Evolutionary conservation across 2,113 vertebrate species (phyloP), one percentile per base, ranked within the genome.

Genomic region (Taxidea taxus): DNA sequence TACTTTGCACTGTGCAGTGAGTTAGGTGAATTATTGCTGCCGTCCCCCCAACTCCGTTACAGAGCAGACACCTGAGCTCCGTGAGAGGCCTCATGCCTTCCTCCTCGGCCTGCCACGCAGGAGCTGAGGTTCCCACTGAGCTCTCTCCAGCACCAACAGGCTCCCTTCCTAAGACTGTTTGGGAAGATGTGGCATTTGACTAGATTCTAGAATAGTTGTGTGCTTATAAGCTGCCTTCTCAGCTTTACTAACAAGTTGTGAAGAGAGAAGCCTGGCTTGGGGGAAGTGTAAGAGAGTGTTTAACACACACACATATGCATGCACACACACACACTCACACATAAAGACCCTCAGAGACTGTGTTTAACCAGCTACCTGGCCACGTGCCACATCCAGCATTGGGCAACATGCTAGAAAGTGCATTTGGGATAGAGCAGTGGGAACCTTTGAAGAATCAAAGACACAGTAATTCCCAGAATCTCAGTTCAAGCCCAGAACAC

Each of bases 211-310:
- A 86, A 83, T 60, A 64, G 60, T 42, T 80, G 66, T 4, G 31
- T 29, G 11, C 72, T 68, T 78, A 34, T 56, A 87, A 81, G 44
- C 42, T 20, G 89, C 51, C 29, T 83, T 94, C 83, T 93, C n/a
- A 56, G 42, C 68, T 83, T 93, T 80, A 80, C 68, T 81, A 74
- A 80, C 93, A 93, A 87, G 78, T 91, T 90, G 6, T 93, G 31
- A 95, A 72, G 34, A 85, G 74, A 94, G 64, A 60, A 82, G 34
- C 64, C 47, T 93, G 39, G 74, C 80, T 51, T 89, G 60, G 54
- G 54, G 82, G 56, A 95, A 82, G 31, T 60, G 31, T 83, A 70
- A 93, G 31, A 68, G 15, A 34, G 7, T 93, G 29, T 86, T 95
- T 93, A 92, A 87, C 62, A 90, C 68, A 56, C 2, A 20, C 31